Conservation (phyloP, 2,797 vertebrate genomes). For the Gastrophryne carolinensis region DNA sequence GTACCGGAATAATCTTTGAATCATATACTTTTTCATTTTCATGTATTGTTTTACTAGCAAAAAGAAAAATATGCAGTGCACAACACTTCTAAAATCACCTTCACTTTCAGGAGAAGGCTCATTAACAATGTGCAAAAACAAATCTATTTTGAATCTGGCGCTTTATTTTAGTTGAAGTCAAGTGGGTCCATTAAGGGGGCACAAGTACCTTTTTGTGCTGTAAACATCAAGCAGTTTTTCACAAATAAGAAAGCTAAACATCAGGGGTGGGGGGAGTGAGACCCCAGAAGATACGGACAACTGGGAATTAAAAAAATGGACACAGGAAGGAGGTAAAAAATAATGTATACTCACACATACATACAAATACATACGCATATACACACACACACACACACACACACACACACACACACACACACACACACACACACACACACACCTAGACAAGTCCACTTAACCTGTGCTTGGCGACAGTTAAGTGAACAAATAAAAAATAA, state of each 20-base stretch:
- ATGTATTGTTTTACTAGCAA: constrained; percentile 62
- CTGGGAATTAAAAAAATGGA: not conserved
- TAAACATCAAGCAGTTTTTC: constrained; percentile 74
- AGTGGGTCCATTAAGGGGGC: constrained; percentile 63
- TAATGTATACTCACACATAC: not conserved
- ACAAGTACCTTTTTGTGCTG: constrained; percentile 76
- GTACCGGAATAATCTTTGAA: constrained; percentile 77
- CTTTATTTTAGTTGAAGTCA: constrained; percentile 43
- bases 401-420: not conserved
- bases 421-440: not conserved
- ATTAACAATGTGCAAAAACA: constrained; percentile 72
- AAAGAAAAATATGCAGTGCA: constrained; percentile 71
- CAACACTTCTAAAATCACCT: constrained; percentile 62
- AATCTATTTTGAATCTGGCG: constrained; percentile 64
- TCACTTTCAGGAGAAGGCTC: constrained; percentile 63
- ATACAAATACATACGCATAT: not conserved
- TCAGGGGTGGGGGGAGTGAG: not conserved
- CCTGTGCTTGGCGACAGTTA: not conserved
- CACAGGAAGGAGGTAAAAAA: not conserved
- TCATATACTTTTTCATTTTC: constrained; percentile 77
- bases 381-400: not conserved
- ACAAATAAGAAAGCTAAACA: constrained; percentile 67
- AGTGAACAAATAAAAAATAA: constrained; percentile 18
- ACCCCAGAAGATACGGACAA: not conserved
- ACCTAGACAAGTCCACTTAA: not conserved